These are phyloP conservation scores for Eleutherodactylus coqui DNA, from an alignment of 2,797 vertebrate genomes.

Conservation along the genomic window DNA sequence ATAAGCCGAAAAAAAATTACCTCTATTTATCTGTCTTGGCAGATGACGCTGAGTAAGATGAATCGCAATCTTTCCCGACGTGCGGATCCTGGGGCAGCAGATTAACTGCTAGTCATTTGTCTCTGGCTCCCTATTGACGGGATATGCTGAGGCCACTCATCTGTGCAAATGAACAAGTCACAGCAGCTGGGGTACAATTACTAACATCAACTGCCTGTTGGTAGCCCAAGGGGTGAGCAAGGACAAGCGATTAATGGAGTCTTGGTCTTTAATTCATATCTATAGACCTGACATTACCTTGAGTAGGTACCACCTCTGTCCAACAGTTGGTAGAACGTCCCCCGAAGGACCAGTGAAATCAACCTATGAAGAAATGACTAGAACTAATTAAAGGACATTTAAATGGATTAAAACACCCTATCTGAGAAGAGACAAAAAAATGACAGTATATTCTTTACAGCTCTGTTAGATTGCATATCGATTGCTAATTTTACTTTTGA, in stretches of 20 bases:
- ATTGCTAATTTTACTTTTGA: neutral
- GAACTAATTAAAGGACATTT: neutral
- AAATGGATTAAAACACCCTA: neutral
- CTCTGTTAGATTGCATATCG: neutral
- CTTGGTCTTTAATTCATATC: constrained; percentile 32
- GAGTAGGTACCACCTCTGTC: neutral
- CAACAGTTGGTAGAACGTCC: neutral
- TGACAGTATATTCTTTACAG: neutral
- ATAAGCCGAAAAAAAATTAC: neutral
- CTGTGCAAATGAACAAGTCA: constrained; percentile 47
- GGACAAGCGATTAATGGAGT: constrained; percentile 24
- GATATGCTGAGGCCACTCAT: constrained; percentile 21
- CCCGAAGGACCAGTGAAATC: neutral
- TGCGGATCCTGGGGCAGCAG: constrained; percentile 31
- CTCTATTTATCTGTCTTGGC: constrained; percentile 26
- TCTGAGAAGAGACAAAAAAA: neutral
- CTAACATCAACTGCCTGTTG: constrained; percentile 11
- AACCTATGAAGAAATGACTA: neutral
- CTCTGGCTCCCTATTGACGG: constrained; percentile 26
- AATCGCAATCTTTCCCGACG: constrained; percentile 46
- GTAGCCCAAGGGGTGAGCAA: neutral
- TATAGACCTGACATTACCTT: neutral
- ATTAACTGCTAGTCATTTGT: constrained; percentile 59
- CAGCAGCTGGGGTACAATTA: constrained; percentile 40
- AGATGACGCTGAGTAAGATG: constrained; percentile 39